Evolutionary conservation across 2,888 invertebrate species (phyloP), one percentile per base, ranked within the genome.

Genomic region (Neocrepidodera transversa): DNA sequence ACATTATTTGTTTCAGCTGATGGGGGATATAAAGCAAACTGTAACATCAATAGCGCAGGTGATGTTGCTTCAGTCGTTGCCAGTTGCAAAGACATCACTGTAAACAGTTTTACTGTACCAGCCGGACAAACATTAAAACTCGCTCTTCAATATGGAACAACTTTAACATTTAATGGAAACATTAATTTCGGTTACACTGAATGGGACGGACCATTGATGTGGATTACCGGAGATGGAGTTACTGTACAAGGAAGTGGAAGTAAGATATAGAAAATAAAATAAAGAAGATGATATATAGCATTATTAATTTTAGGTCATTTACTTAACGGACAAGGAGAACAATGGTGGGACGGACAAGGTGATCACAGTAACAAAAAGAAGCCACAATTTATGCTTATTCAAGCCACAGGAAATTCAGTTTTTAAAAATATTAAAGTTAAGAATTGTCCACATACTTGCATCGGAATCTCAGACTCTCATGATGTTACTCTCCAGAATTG

Each of bases 121-220:
- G 63, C 67, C n/a, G 62, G 65, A 10, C 13, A 36, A 14, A 64
- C 64, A 7, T 38, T 67, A 1, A 58, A 60, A 38, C 48, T 65
- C 6, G 48, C 43, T 17, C 35, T 65, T 23, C 59, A 63, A 38
- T 43, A 47, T 35, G 60, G 57, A n/a, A 42, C 62, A 14, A 57
- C 55, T 32, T 55, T 65, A 2, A 43, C 57, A 10, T 67, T 67
- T 54, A 42, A 50, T 23, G 64, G 65, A 10, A 49, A 60, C 16
- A 52, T 52, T 4, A 32, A 58, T 3, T 65, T 67, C 50, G 65
- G 42, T 8, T 64, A 45, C 35, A 16, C 38, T 8, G 50, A 62
- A 16, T 65, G 63, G 67, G 49, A 53, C 40, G 65, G 65, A 1
- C 63, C 63, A 17, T 28, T 67, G 5, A 56, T 67, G 14, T 62